These are phyloP conservation scores for Canis aureus DNA, from an alignment of 2,113 vertebrate species.

Conservation along the genomic window DNA sequence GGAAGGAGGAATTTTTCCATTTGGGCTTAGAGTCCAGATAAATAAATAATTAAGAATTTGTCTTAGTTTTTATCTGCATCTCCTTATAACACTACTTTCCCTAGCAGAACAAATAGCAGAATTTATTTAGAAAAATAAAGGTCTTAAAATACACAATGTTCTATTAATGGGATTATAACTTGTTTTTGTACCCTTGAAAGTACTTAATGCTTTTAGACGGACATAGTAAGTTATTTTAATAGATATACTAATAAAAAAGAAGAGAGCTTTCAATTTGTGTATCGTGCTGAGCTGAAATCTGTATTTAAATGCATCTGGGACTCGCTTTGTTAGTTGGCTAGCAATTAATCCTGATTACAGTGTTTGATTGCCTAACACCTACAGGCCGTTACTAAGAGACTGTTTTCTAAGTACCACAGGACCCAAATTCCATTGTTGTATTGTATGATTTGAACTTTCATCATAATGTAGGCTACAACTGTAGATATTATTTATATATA, in stretches of 20 bases:
- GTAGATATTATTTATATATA: not conserved
- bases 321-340: slow-evolving; percentile 27
- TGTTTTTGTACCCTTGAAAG: slow-evolving; percentile 36
- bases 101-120: not conserved
- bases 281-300: not conserved
- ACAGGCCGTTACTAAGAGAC: not conserved
- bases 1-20: not conserved
- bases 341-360: slow-evolving; percentile 71
- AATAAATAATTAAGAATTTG: not conserved
- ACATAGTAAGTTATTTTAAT: slow-evolving; percentile 52
- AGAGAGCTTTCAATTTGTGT: slow-evolving; percentile 20
- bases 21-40: not conserved
- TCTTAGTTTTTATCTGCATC: not conserved
- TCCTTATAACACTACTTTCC: not conserved
- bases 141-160: not conserved
- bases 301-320: slow-evolving; percentile 39
- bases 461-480: not conserved
- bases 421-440: not conserved
- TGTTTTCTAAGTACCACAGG: not conserved
- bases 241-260: slow-evolving; percentile 61
- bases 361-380: slow-evolving; percentile 24
- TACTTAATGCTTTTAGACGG: slow-evolving; percentile 31
- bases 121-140: not conserved
- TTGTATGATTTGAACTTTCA: not conserved
- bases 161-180: slow-evolving; percentile 11